Evolutionary conservation across 2,797 vertebrate species (phyloP).

Genomic region (Ceryle rudis): DNA sequence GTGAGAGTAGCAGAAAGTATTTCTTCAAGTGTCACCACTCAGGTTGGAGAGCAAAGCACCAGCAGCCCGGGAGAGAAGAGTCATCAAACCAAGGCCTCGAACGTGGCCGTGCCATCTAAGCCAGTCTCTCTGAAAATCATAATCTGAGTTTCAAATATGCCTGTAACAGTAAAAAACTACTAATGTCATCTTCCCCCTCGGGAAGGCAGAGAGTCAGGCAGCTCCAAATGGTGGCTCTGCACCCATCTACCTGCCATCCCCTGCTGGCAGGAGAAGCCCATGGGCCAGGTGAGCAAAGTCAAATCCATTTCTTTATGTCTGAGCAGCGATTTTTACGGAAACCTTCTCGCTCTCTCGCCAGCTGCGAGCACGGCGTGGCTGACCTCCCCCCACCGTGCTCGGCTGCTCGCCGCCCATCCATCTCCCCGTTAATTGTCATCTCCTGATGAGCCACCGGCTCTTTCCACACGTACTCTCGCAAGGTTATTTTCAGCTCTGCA

Average conservation of each 20-base stretch:
- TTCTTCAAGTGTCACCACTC: background rate
- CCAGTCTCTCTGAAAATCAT: background rate
- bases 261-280: background rate
- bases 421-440: background rate
- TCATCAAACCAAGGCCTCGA: background rate
- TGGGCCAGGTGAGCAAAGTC: background rate
- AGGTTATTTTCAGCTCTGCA: background rate
- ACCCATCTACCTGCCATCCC: background rate
- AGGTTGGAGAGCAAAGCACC: background rate
- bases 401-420: background rate
- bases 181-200: background rate
- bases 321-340: background rate
- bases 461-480: background rate
- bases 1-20: background rate
- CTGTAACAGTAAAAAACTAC: background rate
- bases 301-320: background rate
- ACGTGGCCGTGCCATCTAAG: background rate
- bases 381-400: background rate
- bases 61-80: background rate
- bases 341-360: fast-evolving
- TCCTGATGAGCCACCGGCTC: background rate
- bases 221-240: background rate
- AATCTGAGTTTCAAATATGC: background rate
- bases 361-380: background rate
- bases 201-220: background rate